A percentile compares a stretch with the other conserved stretches of the same genome.
These are phyloP conservation scores for Psittacara wagleri DNA, from an alignment of 2,113 vertebrate genomes.

Conservation along the genomic window DNA sequence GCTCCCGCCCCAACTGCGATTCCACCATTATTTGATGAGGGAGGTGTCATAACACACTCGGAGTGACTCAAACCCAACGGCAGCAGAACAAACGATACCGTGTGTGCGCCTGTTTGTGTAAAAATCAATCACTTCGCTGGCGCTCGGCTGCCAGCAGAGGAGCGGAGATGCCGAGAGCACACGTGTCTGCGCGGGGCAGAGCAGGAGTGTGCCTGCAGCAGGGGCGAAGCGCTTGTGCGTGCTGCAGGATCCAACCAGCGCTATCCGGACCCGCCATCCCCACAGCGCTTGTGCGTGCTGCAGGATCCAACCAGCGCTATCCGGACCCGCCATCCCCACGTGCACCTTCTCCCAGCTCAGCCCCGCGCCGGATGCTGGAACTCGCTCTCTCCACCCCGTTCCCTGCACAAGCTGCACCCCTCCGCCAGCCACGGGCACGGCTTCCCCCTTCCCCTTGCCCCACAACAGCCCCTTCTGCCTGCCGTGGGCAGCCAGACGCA, in stretches of 20 bases:
- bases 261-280: rapidly evolving
- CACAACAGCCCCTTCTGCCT: rapidly evolving
- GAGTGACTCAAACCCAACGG: background rate
- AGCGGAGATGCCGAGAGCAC: rapidly evolving
- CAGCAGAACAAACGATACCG: background rate
- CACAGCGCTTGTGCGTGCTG: background rate
- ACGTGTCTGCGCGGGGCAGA: background rate
- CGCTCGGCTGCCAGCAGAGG: background rate
- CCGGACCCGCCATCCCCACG: background rate
- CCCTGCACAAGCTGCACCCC: background rate
- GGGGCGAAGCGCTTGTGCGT: background rate
- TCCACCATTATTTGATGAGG: background rate
- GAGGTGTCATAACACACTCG: background rate
- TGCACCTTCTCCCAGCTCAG: rapidly evolving
- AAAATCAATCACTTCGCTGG: background rate
- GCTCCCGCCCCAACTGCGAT: rapidly evolving
- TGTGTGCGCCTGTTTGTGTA: background rate
- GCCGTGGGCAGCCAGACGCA: rapidly evolving
- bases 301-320: background rate
- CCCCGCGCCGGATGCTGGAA: rapidly evolving
- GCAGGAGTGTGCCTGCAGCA: background rate
- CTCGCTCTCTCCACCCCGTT: rapidly evolving
- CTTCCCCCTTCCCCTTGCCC: background rate
- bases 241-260: background rate
- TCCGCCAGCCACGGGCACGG: rapidly evolving